These are phyloP conservation scores for Cosmopolites sordidus DNA, from an alignment of 2,888 invertebrate species.

Conservation along the genomic window DNA sequence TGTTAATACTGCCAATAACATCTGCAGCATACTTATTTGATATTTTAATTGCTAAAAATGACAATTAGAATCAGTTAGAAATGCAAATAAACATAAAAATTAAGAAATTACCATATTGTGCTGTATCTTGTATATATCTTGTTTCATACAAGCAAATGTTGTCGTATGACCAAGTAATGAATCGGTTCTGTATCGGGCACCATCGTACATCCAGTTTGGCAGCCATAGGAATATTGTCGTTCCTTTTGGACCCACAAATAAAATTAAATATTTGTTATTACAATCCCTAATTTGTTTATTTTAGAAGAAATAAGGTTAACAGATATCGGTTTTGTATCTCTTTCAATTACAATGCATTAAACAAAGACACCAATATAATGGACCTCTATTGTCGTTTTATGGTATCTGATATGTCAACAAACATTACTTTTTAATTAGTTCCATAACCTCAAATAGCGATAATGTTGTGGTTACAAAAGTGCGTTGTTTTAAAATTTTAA, in stretches of 20 bases:
- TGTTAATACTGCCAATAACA: constrained; percentile 67
- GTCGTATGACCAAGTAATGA: constrained; percentile 87
- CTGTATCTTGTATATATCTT: constrained; percentile 56
- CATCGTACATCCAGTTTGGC: constrained; percentile 77
- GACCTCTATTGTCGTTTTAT: too few relatives aligned
- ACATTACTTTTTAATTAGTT: neutral
- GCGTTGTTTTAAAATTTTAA: constrained; percentile 13
- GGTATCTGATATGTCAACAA: too few relatives aligned
- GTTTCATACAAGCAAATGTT: constrained; percentile 85
- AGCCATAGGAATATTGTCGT: constrained; percentile 42
- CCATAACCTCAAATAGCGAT: neutral
- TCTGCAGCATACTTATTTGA: constrained; percentile 67
- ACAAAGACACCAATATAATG: too few relatives aligned
- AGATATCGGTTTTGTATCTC: neutral
- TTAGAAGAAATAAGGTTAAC: neutral
- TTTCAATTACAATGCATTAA: neutral
- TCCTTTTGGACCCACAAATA: neutral
- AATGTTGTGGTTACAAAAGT: constrained; percentile 1
- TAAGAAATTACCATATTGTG: constrained; percentile 39
- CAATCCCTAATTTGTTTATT: neutral
- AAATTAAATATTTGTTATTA: neutral
- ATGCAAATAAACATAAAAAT: too few relatives aligned
- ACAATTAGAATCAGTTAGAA: neutral
- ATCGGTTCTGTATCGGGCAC: constrained; percentile 81
- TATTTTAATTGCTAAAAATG: constrained; percentile 58